Conservation (phyloP, 2,888 invertebrate genomes). For the Dryobota labecula region DNA sequence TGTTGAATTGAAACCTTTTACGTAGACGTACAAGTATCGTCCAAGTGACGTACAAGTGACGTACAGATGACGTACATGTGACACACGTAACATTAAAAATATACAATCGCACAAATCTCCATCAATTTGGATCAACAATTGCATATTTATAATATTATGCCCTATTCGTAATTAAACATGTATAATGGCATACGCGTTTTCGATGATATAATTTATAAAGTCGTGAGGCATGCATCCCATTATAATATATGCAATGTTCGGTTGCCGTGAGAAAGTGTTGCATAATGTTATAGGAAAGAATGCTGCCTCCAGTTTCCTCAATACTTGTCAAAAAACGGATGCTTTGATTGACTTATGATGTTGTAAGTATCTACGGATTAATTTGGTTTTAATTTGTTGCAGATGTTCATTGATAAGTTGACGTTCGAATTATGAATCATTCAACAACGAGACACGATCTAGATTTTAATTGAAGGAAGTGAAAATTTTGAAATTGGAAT, state of each 20-base stretch:
- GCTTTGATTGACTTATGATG: conserved; percentile 35
- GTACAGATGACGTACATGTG: neutral
- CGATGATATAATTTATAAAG: conserved; percentile 64
- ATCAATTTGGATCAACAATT: conserved; percentile 14
- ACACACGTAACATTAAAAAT: conserved; percentile 15
- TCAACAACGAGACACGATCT: neutral
- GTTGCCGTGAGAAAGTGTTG: conserved; percentile 68
- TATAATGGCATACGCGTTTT: conserved; percentile 52
- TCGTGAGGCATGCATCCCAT: conserved; percentile 55
- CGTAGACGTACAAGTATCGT: too few species aligned
- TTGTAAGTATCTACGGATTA: conserved; percentile 30
- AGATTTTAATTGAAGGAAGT: neutral
- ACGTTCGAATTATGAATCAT: neutral
- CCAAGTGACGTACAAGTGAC: too few species aligned
- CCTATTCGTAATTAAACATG: conserved; percentile 34
- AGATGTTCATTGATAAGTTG: conserved; percentile 15
- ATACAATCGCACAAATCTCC: neutral
- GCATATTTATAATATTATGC: conserved; percentile 19
- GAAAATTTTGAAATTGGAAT: neutral
- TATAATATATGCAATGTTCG: conserved; percentile 49
- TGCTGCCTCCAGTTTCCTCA: conserved; percentile 57
- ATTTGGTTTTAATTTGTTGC: conserved; percentile 14
- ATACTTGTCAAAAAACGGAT: conserved; percentile 54
- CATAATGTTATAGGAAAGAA: conserved; percentile 64
- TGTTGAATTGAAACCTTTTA: neutral